Percentiles rank a stretch among this genome's conserved stretches.
Conservation (phyloP, 2,113 vertebrate species). For the Clarias magur region DNA sequence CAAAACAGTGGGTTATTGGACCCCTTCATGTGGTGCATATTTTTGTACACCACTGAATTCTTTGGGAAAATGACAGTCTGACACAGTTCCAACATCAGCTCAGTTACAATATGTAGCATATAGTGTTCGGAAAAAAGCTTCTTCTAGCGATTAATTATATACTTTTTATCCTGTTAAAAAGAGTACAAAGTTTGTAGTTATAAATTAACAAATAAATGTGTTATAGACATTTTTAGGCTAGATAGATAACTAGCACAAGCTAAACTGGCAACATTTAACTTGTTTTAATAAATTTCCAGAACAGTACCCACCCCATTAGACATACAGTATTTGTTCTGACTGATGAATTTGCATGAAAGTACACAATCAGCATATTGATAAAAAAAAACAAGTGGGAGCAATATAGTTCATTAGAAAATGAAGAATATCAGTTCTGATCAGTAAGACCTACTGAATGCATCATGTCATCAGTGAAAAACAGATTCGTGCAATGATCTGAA, state of each 20-base stretch:
- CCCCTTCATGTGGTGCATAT: constrained; percentile 19
- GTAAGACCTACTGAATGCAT: neutral
- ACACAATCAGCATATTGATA: neutral
- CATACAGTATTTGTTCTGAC: neutral
- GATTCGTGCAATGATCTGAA: neutral
- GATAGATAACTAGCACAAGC: neutral
- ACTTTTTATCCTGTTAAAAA: neutral
- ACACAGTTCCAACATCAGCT: neutral
- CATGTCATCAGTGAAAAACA: neutral
- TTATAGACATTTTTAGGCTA: neutral
- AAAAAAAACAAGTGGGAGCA: neutral
- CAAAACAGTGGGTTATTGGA: neutral
- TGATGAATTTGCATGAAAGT: neutral
- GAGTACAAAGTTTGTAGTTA: neutral
- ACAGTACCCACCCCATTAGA: neutral
- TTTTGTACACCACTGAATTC: neutral
- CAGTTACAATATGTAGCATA: neutral
- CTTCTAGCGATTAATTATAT: neutral
- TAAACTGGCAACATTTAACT: neutral
- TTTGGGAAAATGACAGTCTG: neutral
- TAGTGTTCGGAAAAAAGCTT: neutral
- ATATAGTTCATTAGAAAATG: neutral
- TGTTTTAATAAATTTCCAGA: neutral
- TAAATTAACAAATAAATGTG: neutral
- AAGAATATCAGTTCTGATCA: neutral